Conservation (phyloP, 2,888 invertebrate species). For the Busseola fusca region DNA sequence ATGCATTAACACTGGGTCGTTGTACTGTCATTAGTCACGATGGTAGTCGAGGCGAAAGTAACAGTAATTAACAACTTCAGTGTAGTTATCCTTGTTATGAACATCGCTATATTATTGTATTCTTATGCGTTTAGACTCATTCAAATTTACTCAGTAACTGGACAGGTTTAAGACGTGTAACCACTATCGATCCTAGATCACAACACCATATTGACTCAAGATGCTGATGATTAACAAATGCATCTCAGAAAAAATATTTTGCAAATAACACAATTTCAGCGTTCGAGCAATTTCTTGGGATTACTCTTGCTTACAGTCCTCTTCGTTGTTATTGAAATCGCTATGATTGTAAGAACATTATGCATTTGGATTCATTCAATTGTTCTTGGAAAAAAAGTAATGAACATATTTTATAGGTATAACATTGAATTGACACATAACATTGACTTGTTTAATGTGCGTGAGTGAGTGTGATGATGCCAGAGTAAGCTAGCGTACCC, state of each 20-base stretch:
- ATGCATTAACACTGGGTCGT: conserved; percentile 36
- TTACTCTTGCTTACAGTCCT: neutral
- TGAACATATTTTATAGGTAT: neutral
- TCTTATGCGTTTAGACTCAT: neutral
- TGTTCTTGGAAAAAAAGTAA: neutral
- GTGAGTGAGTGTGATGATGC: no score
- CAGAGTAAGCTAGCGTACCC: neutral
- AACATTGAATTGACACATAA: neutral
- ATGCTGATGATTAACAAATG: neutral
- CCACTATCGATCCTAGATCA: neutral
- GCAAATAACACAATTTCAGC: neutral
- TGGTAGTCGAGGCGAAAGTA: neutral
- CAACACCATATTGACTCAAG: neutral
- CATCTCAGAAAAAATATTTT: neutral
- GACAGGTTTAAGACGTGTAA: neutral
- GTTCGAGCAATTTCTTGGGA: neutral
- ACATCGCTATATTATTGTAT: neutral
- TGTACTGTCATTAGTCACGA: conserved; percentile 24
- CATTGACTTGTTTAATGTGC: neutral
- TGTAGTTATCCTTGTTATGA: neutral
- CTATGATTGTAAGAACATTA: neutral
- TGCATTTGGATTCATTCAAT: neutral
- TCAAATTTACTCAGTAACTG: neutral
- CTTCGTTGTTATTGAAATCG: neutral
- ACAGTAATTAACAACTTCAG: neutral